Evolutionary conservation across 2,888 invertebrate genomes (phyloP), one percentile per base, ranked within the genome.

Genomic region (Eupelmus urozonus): DNA sequence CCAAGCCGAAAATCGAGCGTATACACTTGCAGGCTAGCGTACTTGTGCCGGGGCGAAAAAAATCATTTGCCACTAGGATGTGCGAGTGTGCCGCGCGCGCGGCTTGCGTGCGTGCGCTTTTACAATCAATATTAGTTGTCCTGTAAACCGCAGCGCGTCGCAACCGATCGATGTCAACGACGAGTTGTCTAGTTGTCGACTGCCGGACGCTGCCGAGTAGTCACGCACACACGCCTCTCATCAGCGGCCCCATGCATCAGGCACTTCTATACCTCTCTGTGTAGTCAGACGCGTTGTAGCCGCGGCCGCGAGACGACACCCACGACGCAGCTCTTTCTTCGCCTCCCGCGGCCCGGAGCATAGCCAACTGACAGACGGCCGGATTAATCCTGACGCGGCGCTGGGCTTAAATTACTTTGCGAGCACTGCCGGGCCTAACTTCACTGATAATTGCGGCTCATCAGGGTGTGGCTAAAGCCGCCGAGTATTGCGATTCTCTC

Each of bases 101-200:
- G 20, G 13, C 9, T 40, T 23, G 2, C 9, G 9, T 29, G 27
- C 27, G 0, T 27, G n/a, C n/a, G n/a, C 1, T 29, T 59, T 59
- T 25, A 25, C 29, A 59, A 59, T 60, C 60, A 11, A 62, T 62
- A 20, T 40, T 7, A 62, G 40, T 27, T 59, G n/a, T n/a, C 20
- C 11, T 11, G 25, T 1, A 40, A 42, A 45, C 40, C 18, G 16
- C 16, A 45, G 20, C 25, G 40, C 23, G 20, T 62, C 42, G n/a
- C 23, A 23, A 16, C 0, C 45, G 23, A 7, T 25, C 25, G 16
- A 62, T 62, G 40, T 62, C 45, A 62, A 62, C 25, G 45, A 25
- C 0, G 25, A 40, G 16, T 23, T 16, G 45, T 45, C 45, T 13
- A 62, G 23, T 42, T 5, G 25, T 16, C 20, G 42, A 62, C 62